These are phyloP conservation scores for Torymus tubicola DNA, from an alignment of 2,888 invertebrate genomes.

Conservation along the genomic window DNA sequence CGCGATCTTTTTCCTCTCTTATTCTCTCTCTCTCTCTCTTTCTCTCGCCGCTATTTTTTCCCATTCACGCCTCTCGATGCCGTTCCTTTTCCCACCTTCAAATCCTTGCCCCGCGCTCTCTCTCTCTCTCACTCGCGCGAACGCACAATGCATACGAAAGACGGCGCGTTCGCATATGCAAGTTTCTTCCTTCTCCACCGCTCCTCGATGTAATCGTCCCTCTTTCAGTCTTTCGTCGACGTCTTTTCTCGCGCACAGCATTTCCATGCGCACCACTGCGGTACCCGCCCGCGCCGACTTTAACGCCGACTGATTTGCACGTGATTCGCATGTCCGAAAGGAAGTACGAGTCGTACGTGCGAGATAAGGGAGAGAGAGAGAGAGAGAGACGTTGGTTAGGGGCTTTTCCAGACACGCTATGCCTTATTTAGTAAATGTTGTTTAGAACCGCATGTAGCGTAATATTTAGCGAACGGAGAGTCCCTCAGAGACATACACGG, in stretches of 20 bases:
- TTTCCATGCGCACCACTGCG: slow-evolving; percentile 2
- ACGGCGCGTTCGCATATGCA: slow-evolving; percentile 15
- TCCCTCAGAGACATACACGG: too few species aligned
- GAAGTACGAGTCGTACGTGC: too few species aligned
- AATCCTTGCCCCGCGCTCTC: background rate
- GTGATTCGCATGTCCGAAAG: too few species aligned
- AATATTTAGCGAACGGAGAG: too few species aligned
- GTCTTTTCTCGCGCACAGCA: background rate
- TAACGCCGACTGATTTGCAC: background rate
- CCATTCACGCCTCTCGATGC: slow-evolving; percentile 25
- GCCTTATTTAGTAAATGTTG: too few species aligned
- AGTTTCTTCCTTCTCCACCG: background rate
- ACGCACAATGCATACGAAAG: slow-evolving; percentile 27
- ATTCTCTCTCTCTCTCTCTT: background rate
- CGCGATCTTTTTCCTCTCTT: background rate
- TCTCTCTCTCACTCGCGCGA: background rate
- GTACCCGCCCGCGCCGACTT: too few species aligned
- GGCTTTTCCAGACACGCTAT: too few species aligned
- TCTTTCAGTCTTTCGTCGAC: slow-evolving; percentile 18
- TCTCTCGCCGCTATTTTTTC: slow-evolving; percentile 6
- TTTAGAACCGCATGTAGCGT: too few species aligned
- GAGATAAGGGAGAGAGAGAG: too few species aligned
- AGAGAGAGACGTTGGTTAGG: too few species aligned
- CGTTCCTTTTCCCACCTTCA: background rate
- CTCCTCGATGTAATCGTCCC: slow-evolving; percentile 19